These are phyloP conservation scores for Arion vulgaris DNA, from an alignment of 1,140 invertebrate species.

Conservation along the genomic window DNA sequence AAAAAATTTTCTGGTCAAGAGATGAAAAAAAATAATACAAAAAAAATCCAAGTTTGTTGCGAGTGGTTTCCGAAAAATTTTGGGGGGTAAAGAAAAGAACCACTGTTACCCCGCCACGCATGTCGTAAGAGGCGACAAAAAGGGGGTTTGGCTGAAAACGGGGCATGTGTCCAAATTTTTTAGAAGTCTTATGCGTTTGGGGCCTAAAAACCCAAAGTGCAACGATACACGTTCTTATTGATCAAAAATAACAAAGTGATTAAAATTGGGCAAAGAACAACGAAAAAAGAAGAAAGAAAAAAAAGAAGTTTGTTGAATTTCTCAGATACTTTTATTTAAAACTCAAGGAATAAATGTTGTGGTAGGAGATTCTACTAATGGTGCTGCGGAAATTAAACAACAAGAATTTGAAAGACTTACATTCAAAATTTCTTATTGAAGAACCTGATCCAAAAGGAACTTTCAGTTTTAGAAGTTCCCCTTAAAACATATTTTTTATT, in stretches of 20 bases:
- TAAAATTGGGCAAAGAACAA: too few relatives aligned
- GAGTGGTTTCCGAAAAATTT: too few relatives aligned
- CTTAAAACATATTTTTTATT: constrained; percentile 11
- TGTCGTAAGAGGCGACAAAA: too few relatives aligned
- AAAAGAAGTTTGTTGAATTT: background rate
- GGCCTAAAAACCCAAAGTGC: too few relatives aligned
- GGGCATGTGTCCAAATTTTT: too few relatives aligned
- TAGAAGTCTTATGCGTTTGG: too few relatives aligned
- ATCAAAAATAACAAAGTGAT: too few relatives aligned
- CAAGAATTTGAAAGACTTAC: background rate
- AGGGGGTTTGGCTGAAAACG: too few relatives aligned
- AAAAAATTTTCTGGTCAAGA: background rate
- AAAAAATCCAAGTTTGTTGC: too few relatives aligned
- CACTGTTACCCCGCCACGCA: too few relatives aligned
- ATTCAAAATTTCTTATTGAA: background rate
- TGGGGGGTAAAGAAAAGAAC: too few relatives aligned
- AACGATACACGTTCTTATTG: too few relatives aligned
- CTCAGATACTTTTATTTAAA: background rate
- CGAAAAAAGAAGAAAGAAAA: background rate
- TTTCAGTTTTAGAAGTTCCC: background rate
- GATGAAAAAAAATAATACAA: background rate
- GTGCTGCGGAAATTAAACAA: background rate
- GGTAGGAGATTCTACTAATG: background rate
- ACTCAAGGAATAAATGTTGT: background rate
- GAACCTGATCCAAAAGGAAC: background rate